Evolutionary conservation across 1,140 invertebrate genomes (phyloP), one percentile per base, ranked within the genome.

Genomic region (Ganaspis sp.): DNA sequence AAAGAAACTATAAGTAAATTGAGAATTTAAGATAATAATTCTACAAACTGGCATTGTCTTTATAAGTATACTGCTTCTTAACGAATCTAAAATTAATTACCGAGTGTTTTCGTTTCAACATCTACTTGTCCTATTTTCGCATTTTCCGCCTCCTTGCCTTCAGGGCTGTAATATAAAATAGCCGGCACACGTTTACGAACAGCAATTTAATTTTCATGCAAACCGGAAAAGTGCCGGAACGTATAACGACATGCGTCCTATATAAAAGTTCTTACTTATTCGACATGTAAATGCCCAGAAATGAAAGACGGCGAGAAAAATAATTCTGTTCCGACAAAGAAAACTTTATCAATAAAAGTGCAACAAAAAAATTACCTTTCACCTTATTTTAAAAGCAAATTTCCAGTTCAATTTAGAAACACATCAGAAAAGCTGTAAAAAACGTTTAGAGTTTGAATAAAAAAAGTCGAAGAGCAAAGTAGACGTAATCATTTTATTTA

Each of bases 51-150:
- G 53, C 53, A 70, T 75, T 75, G 23, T 71, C 70, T 70, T 75
- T 71, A 58, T 75, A 58, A 54, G 45, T 75, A 58, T 29, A 23
- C 26, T 64, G 26, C 23, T 64, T 29, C 58, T 64, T 70, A 53
- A 37, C 45, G 45, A 71, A 54, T 64, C 69, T 75, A 17, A 29
- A 71, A 53, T 71, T 75, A 71, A 75, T 75, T 75, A 54, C 19
- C 21, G 70, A 71, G 69, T 70, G 74, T 49, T 70, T 75, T 75
- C 69, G 49, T 70, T 75, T 42, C 64, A 37, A 37, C 38, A 75
- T 26, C 64, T 34, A 70, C 73, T 53, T 45, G 73, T 75, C 29
- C 73, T n/a, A 70, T 49, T 75, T 70, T 70, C 64, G 40, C 38
- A 42, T n/a, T 69, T 75, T 54, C 64, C 73, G 9, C 38, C 17